Percentiles rank a stretch among this genome's conserved stretches.
These are phyloP conservation scores for Rhabdornis inornatus DNA, from an alignment of 2,113 vertebrate genomes.

Conservation along the genomic window DNA sequence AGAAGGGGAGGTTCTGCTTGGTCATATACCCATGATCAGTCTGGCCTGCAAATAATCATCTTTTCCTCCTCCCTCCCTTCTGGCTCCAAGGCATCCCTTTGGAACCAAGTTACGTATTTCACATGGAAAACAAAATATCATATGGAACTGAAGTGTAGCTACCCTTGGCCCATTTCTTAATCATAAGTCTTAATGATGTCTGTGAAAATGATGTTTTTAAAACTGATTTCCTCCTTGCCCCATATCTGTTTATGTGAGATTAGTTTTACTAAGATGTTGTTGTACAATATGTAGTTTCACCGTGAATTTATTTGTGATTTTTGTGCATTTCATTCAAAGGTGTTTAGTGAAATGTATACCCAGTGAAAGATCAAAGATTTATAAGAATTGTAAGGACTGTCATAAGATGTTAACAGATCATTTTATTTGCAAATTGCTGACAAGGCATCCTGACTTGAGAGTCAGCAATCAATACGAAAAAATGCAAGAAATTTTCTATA, in stretches of 20 bases:
- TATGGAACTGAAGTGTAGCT: background rate
- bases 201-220: background rate
- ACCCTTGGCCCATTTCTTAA: background rate
- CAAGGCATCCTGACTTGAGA: background rate
- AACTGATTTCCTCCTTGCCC: background rate
- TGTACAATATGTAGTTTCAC: background rate
- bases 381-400: background rate
- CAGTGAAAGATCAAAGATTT: background rate
- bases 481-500: background rate
- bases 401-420: background rate
- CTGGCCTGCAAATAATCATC: background rate
- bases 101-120: background rate
- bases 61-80: background rate
- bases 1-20: fast-evolving
- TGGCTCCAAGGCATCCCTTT: background rate
- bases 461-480: background rate
- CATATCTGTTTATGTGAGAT: background rate
- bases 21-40: background rate
- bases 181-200: background rate
- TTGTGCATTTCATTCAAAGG: background rate
- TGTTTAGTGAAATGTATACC: background rate
- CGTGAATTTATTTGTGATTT: background rate
- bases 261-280: background rate
- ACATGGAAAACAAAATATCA: background rate
- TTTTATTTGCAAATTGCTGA: background rate